Percentiles rank a stretch among this genome's conserved stretches.
phyloP scores from a whole-genome alignment of 1,140 invertebrate genomes.

The Lanistes nyassanus region DNA sequence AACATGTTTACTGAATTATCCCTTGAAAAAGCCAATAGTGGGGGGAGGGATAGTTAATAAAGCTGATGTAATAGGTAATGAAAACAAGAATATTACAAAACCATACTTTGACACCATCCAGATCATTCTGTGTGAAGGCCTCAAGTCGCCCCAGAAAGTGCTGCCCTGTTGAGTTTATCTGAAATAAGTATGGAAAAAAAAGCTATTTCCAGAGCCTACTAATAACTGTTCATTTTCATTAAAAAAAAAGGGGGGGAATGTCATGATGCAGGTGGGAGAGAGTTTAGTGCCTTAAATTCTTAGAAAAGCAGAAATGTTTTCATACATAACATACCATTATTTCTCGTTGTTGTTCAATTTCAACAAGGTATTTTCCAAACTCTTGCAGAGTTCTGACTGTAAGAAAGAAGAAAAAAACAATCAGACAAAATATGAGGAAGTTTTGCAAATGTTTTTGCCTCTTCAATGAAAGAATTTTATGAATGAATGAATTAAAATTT shows the following conservation, averaged over 20 bases:
- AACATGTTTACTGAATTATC: too few relatives aligned
- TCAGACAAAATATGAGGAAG: background rate
- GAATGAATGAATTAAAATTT: too few relatives aligned
- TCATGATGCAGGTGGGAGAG: background rate
- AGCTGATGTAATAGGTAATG: too few relatives aligned
- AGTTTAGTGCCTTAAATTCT: background rate
- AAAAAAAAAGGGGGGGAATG: too few relatives aligned
- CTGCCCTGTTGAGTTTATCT: constrained; percentile 89
- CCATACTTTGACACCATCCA: constrained; percentile 88
- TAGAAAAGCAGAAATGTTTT: background rate
- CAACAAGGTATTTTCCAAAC: constrained; percentile 88
- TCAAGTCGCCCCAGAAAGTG: constrained; percentile 92
- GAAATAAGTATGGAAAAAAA: constrained; percentile 18
- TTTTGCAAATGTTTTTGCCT: too few relatives aligned
- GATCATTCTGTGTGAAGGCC: constrained; percentile 92
- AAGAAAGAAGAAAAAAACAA: constrained; percentile 38
- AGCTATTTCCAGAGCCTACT: too few relatives aligned
- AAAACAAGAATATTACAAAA: background rate
- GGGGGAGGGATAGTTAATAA: too few relatives aligned
- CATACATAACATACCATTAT: constrained; percentile 80
- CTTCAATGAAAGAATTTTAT: too few relatives aligned
- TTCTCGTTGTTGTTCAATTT: constrained; percentile 94
- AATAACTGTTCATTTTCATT: too few relatives aligned
- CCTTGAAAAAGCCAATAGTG: too few relatives aligned
- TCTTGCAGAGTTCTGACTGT: constrained; percentile 85